Evolutionary conservation across 2,113 vertebrate genomes (phyloP), one percentile per base, ranked within the genome.

Genomic region (Acanthisitta chloris): DNA sequence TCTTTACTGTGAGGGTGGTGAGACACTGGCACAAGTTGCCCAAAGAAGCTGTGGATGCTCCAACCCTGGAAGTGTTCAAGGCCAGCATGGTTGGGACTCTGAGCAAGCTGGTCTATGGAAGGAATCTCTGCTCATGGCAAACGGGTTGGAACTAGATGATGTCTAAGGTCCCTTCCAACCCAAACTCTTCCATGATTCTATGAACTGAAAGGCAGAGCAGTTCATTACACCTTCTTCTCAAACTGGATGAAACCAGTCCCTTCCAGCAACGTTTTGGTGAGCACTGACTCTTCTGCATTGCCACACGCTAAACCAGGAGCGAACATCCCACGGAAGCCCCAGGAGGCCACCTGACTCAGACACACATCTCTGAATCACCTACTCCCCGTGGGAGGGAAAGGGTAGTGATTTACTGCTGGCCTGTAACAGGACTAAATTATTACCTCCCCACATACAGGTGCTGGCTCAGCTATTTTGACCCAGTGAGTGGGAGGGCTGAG

Each of bases 281-380:
- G 70, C 57, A 40, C 29, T 4, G 6, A 64, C 69, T 86, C 52
- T 73, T 12, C 31, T 48, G 43, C 57, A 33, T 45, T 25, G 51
- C 66, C 16, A 2, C 65, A 4, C 0, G 5, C 69, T 6, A 33
- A 86, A 79, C 59, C 3, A 4, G 65, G 82, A 64, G 65, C 2
- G 1, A 74, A 48, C 90, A 9, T 58, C 90, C 96, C 92, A 95
- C 77, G 5, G 43, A 76, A 90, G 88, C 85, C 72, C 90, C 0
- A 0, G 80, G 80, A 93, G 77, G 92, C 69, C 95, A 90, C 81
- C 67, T 96, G 94, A 96, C 96, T 97, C 95, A 96, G 92, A 94
- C 65, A 40, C 2, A 6, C 81, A 38, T 31, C 84, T 91, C 88
- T 96, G 94, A 95, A 94, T 97, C 96, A 93, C 95, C 86, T 95